Base-by-base conservation (phyloP, 1,140 invertebrate species). In the Orussus abietinus region DNA sequence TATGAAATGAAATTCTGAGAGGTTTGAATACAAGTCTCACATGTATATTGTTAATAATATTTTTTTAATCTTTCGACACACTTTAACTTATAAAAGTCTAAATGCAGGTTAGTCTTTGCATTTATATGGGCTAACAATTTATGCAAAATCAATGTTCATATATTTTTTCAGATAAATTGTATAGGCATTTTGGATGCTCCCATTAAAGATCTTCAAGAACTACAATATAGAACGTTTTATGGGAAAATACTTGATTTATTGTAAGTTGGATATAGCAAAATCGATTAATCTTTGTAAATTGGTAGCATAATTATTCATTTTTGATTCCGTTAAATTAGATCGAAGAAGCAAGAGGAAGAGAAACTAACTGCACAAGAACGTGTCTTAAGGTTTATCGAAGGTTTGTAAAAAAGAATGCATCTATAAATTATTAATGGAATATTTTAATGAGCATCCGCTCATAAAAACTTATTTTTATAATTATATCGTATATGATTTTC, bases 171-270 rank as follows among this genome's bases (percentile, higher is more conserved):
- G n/a, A n/a, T n/a, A n/a, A n/a, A n/a, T n/a, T n/a, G n/a, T n/a
- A n/a, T n/a, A n/a, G n/a, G n/a, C n/a, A n/a, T n/a, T n/a, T n/a
- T n/a, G n/a, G n/a, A n/a, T n/a, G n/a, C n/a, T n/a, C n/a, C n/a
- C n/a, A n/a, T n/a, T n/a, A n/a, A n/a, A n/a, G n/a, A n/a, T n/a
- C n/a, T n/a, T n/a, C n/a, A 45, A 19, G 51, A 63, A 25, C 26
- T 63, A 15, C 19, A 57, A 12, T 38, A 61, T 45, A 52, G 44
- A 36, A 25, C 22, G 6, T 42, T 62, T 33, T 63, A 53, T 33
- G 38, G 25, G n/a, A 55, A 51, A 18, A 41, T 59, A 5, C 45
- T 62, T 12, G 32, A 47, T 11, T 43, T 43, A 33, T 42, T 57
- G 55, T 57, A 42, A 57, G 50, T 36, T 9, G 6, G 6, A 25